A percentile compares a stretch with the other conserved stretches of the same genome.
phyloP scores from a whole-genome alignment of 2,113 vertebrate species.

The Pongo pygmaeus region DNA sequence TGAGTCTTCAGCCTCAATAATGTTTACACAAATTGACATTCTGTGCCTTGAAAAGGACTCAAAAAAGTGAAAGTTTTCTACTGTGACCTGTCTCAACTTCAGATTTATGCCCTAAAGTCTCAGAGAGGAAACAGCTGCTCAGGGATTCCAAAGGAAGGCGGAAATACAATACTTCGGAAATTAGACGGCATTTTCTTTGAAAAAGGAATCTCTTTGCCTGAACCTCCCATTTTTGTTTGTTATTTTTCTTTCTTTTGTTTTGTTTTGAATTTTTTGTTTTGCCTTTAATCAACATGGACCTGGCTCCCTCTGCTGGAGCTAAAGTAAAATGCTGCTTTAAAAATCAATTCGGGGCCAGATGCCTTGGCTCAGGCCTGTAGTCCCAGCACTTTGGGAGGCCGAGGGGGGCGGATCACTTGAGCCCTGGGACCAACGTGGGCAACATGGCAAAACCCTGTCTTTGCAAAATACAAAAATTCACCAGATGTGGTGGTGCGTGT shows the following conservation, averaged over 20 bases:
- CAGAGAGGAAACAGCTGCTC: not conserved
- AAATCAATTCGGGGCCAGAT: not conserved
- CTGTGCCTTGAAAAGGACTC: not conserved
- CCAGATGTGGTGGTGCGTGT: not conserved
- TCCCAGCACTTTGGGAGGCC: not conserved
- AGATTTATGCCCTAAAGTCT: not conserved
- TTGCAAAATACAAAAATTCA: not conserved
- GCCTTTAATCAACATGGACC: slow-evolving; percentile 41
- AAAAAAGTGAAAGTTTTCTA: not conserved
- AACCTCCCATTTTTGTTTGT: not conserved
- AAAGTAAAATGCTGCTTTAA: slow-evolving; percentile 41
- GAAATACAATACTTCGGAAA: slow-evolving; percentile 15
- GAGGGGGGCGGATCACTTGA: not conserved
- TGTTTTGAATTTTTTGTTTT: not conserved
- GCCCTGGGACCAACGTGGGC: not conserved
- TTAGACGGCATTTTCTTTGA: not conserved
- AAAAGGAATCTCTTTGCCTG: not conserved
- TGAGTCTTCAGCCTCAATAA: not conserved
- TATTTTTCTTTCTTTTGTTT: not conserved
- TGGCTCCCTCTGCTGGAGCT: slow-evolving; percentile 82
- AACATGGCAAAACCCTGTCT: not conserved
- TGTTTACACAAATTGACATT: not conserved
- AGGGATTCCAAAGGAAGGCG: not conserved
- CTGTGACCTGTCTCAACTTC: not conserved
- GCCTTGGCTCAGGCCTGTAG: not conserved